These are phyloP conservation scores for Xylocopa sonorina DNA, from an alignment of 1,140 invertebrate species.

Conservation along the genomic window DNA sequence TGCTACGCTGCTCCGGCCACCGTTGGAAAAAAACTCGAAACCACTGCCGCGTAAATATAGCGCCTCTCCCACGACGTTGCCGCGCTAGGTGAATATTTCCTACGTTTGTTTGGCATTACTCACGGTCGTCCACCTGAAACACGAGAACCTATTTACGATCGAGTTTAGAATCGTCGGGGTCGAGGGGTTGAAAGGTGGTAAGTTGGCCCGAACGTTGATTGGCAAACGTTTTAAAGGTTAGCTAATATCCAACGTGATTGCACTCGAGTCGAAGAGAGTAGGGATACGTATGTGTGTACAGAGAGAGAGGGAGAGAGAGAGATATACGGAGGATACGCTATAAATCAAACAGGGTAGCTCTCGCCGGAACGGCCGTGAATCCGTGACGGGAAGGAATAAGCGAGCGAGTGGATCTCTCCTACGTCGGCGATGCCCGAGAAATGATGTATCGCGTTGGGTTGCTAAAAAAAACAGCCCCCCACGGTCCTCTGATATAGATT, in stretches of 20 bases:
- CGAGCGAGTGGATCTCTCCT: conserved; percentile 5
- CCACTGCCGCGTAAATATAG: conserved; percentile 72
- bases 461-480: conserved; percentile 45
- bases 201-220: conserved; percentile 34
- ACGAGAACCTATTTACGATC: conserved; percentile 51
- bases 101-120: conserved; percentile 62
- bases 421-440: conserved; percentile 40
- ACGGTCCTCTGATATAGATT: conserved; percentile 73
- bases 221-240: conserved; percentile 55
- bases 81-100: conserved; percentile 55
- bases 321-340: conserved; percentile 36
- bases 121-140: conserved; percentile 46
- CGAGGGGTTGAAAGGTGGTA: neutral
- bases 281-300: neutral
- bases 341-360: conserved; percentile 55
- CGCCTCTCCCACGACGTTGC: conserved; percentile 72
- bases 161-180: neutral
- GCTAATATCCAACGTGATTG: conserved; percentile 43
- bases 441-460: conserved; percentile 68
- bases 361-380: conserved; percentile 28
- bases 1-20: conserved; percentile 21
- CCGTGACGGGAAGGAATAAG: conserved; percentile 51
- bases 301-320: neutral
- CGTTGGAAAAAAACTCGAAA: conserved; percentile 62
- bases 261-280: conserved; percentile 5